Percentiles rank a stretch among this genome's conserved stretches.
Evolutionary conservation across 2,113 vertebrate genomes (phyloP).

Genomic region (Pitta sordida): DNA sequence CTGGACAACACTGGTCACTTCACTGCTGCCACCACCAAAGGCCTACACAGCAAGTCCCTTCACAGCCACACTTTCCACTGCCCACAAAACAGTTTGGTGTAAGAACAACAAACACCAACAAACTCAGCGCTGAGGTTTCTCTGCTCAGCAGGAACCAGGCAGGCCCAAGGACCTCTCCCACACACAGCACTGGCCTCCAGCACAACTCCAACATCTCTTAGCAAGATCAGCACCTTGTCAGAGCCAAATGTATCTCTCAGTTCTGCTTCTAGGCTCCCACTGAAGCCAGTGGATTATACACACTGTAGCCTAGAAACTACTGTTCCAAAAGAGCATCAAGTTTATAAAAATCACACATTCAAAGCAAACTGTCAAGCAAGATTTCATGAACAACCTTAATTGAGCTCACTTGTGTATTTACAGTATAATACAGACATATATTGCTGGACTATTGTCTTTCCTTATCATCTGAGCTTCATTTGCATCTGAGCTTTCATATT

Average conservation of each 20-base stretch:
- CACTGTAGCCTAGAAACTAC: not conserved
- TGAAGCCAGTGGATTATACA: not conserved
- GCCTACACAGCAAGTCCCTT: not conserved
- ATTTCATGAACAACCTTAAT: constrained; percentile 17
- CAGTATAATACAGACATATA: not conserved
- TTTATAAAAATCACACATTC: constrained; percentile 18
- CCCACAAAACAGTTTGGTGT: not conserved
- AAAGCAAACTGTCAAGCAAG: constrained; percentile 21
- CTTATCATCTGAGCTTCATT: not conserved
- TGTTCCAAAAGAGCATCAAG: not conserved
- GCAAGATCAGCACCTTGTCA: not conserved
- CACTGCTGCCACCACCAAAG: not conserved
- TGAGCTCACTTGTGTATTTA: constrained; percentile 7
- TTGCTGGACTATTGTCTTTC: not conserved
- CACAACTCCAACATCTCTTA: not conserved
- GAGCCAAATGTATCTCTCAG: not conserved
- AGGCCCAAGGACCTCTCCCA: not conserved
- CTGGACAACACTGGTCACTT: not conserved
- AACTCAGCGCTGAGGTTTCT: not conserved
- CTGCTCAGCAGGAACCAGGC: not conserved
- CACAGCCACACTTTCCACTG: not conserved
- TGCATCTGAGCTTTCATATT: not conserved
- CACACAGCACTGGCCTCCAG: not conserved
- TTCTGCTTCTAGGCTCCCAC: not conserved
- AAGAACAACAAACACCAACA: fast-evolving